phyloP scores from a whole-genome alignment of 2,113 vertebrate genomes.

The Pterocles gutturalis region DNA sequence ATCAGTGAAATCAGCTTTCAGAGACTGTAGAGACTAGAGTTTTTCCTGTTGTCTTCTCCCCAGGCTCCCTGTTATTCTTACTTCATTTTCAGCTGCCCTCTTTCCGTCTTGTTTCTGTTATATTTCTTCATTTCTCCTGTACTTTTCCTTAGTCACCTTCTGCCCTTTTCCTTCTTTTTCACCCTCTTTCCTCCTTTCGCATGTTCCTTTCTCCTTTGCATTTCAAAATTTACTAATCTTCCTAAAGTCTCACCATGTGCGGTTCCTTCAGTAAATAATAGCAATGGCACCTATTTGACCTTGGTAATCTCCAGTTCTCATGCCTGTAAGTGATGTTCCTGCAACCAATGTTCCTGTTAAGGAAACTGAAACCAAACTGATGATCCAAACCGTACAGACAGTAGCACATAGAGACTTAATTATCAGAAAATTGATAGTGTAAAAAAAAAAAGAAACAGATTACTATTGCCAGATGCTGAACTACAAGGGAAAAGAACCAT shows the following conservation, averaged over 20 bases:
- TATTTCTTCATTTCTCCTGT: background rate
- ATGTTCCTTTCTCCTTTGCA: background rate
- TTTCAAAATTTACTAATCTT: background rate
- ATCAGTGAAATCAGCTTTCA: background rate
- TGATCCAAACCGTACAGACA: background rate
- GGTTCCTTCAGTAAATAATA: background rate
- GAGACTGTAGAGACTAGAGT: background rate
- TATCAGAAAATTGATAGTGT: fast-evolving
- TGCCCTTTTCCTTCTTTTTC: background rate
- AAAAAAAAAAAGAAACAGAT: background rate
- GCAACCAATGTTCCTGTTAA: background rate
- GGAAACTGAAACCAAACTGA: background rate
- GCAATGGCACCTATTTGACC: background rate
- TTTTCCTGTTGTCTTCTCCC: background rate
- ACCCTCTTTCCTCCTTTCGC: background rate
- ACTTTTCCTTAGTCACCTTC: background rate
- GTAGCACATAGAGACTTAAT: background rate
- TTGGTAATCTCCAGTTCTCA: background rate
- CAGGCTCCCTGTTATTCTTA: background rate
- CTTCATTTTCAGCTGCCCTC: background rate
- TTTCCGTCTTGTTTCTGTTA: background rate
- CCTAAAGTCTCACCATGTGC: background rate
- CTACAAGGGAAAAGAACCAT: background rate
- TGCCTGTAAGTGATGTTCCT: background rate
- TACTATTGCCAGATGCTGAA: background rate